Evolutionary conservation across 2,113 vertebrate species (phyloP).

Genomic region (Phasianus colchicus): DNA sequence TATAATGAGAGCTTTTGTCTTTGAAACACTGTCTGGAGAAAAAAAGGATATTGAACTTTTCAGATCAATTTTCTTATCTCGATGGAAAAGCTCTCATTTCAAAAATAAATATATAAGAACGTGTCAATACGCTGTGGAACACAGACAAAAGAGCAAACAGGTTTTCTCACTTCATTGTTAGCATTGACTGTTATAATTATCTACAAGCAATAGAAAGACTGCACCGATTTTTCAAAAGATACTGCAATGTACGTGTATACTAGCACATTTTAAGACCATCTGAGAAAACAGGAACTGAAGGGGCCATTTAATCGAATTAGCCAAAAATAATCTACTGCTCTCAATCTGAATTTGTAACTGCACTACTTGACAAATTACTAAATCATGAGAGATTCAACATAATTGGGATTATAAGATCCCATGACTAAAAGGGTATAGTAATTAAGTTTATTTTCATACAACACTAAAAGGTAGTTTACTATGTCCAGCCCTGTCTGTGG

Average conservation of each 20-base stretch:
- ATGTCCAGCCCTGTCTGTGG: background rate
- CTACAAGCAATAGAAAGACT: background rate
- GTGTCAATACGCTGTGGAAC: background rate
- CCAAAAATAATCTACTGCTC: constrained; percentile 24
- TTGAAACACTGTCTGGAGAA: background rate
- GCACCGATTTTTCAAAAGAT: background rate
- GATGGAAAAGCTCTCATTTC: background rate
- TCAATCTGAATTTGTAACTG: constrained; percentile 14
- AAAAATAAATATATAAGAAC: background rate
- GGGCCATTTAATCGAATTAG: constrained; percentile 35
- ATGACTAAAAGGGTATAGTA: background rate
- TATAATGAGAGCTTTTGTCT: background rate
- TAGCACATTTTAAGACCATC: constrained; percentile 32
- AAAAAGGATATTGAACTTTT: background rate
- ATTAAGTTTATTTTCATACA: constrained; percentile 34
- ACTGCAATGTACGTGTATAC: constrained; percentile 13
- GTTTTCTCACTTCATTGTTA: background rate
- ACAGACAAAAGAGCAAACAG: background rate
- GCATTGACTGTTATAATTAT: background rate
- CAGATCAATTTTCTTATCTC: background rate
- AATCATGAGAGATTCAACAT: constrained; percentile 1
- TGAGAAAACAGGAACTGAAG: constrained; percentile 31
- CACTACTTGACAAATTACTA: background rate
- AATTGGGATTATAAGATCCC: background rate
- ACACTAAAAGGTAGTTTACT: background rate